Evolutionary conservation across 2,113 vertebrate genomes (phyloP).

Genomic region (Equus quagga): DNA sequence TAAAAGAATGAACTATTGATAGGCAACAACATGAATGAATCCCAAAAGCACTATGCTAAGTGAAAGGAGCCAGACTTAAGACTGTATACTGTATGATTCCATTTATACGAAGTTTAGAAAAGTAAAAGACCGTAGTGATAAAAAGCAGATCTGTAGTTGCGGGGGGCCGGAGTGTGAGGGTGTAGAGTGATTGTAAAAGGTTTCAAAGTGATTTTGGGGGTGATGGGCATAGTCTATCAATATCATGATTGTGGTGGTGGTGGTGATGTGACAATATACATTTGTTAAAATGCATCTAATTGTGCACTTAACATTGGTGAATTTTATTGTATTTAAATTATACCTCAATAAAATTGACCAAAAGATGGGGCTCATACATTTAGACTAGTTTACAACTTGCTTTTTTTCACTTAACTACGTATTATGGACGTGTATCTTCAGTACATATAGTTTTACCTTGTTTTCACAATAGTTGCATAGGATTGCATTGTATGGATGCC

Average conservation of each 20-base stretch:
- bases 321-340: background rate
- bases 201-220: background rate
- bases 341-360: background rate
- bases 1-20: background rate
- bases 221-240: background rate
- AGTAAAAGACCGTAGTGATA: background rate
- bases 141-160: background rate
- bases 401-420: background rate
- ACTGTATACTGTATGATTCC: background rate
- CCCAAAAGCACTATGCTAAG: background rate
- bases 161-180: background rate
- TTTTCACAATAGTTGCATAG: background rate
- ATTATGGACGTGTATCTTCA: background rate
- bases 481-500: background rate
- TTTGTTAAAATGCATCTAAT: background rate
- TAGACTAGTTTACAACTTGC: background rate
- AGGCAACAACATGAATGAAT: background rate
- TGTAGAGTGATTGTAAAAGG: background rate
- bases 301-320: background rate
- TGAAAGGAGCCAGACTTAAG: background rate
- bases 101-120: background rate
- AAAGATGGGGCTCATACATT: background rate
- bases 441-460: background rate
- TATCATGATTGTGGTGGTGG: background rate
- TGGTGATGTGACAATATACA: background rate